Conservation (phyloP, 2,797 vertebrate species). For the Zalophus californianus region DNA sequence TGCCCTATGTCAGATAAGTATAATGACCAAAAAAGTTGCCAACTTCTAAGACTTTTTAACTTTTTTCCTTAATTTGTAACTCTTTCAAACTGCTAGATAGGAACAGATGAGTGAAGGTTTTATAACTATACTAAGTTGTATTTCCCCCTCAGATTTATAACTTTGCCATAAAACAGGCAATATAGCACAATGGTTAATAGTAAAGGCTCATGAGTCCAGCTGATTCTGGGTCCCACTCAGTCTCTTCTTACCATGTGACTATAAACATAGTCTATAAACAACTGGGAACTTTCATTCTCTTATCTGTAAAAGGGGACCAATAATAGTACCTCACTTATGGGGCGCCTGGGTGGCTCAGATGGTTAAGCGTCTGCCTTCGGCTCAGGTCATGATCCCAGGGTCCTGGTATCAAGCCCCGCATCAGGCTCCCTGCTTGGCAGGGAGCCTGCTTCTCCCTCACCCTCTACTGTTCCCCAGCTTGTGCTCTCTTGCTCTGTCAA, state of each 20-base stretch:
- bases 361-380: no score
- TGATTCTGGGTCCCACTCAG: background rate
- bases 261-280: background rate
- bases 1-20: background rate
- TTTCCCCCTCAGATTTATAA: background rate
- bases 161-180: background rate
- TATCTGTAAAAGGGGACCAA: background rate
- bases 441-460: no score
- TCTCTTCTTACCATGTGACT: background rate
- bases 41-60: conserved; percentile 11
- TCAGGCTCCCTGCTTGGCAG: no score
- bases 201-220: background rate
- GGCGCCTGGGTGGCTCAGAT: no score
- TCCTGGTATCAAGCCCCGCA: no score
- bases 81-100: conserved; percentile 6
- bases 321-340: background rate
- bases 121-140: background rate
- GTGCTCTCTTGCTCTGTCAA: no score
- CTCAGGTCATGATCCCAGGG: no score
- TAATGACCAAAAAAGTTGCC: background rate
- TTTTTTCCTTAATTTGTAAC: conserved; percentile 4
- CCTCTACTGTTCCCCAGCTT: no score
- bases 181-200: background rate
- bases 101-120: background rate
- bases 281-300: background rate